A percentile compares a stretch with the other conserved stretches of the same genome.
These are phyloP conservation scores for Drosophila bunnanda DNA, from an alignment of 2,888 invertebrate genomes.

Conservation along the genomic window DNA sequence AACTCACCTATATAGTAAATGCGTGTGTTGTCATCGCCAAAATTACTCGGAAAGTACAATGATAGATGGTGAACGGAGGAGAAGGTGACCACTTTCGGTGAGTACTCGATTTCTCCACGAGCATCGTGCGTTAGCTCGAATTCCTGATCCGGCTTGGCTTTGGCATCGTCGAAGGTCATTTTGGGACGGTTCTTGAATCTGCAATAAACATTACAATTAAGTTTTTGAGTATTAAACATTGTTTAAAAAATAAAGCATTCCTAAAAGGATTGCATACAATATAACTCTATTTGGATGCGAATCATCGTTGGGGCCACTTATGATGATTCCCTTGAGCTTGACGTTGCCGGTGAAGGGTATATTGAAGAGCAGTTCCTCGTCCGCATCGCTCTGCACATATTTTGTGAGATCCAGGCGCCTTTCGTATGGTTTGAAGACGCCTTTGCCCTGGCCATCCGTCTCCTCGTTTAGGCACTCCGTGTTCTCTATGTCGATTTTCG, in stretches of 20 bases:
- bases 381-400: constrained; percentile 98
- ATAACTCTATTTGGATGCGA: constrained; percentile 94
- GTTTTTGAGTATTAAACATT: neutral
- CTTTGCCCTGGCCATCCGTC: constrained; percentile 93
- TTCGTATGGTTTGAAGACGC: constrained; percentile 97
- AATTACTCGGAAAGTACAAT: constrained; percentile 95
- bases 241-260: neutral
- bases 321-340: constrained; percentile 96
- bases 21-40: constrained; percentile 92
- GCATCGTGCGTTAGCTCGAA: constrained; percentile 93
- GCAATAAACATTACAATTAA: constrained; percentile 51
- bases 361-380: constrained; percentile 97
- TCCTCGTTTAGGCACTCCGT: constrained; percentile 96
- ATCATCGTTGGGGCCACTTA: constrained; percentile 95
- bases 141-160: constrained; percentile 92
- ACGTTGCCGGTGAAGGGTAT: constrained; percentile 98
- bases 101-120: constrained; percentile 93
- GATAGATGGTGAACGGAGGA: constrained; percentile 94
- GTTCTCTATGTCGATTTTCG: constrained; percentile 94
- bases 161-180: constrained; percentile 97
- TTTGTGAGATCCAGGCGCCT: constrained; percentile 91
- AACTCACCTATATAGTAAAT: constrained; percentile 93
- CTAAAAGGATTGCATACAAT: constrained; percentile 88
- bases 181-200: constrained; percentile 96
- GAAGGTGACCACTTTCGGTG: constrained; percentile 95